Percentiles rank a stretch among this genome's conserved stretches.
Evolutionary conservation across 2,888 invertebrate genomes (phyloP).

Genomic region (Xanthia togata): DNA sequence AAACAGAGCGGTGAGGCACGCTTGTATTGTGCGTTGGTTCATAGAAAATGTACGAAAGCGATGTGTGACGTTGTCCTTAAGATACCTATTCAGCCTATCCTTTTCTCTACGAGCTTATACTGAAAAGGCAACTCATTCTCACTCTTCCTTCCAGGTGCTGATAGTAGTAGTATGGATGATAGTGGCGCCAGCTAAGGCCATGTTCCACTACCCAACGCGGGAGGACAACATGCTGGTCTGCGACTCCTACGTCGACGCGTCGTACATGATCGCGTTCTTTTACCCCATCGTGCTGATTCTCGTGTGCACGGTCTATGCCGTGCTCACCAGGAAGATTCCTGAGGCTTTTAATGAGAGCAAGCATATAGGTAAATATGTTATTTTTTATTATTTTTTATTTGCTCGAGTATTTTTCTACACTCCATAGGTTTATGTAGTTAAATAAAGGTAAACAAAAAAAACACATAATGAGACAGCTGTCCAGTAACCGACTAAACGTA

Average conservation of each 20-base stretch:
- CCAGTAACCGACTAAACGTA: too few relatives aligned
- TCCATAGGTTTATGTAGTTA: too few relatives aligned
- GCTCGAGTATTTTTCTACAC: background rate
- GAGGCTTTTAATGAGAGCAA: constrained; percentile 99
- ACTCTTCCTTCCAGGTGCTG: constrained; percentile 91
- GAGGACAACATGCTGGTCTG: constrained; percentile 98
- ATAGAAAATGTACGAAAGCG: background rate
- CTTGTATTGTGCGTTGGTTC: background rate
- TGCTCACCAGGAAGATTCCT: constrained; percentile 98
- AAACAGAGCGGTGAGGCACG: background rate
- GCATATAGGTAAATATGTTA: constrained; percentile 93
- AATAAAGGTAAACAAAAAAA: too few relatives aligned
- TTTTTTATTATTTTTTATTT: background rate
- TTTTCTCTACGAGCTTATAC: background rate
- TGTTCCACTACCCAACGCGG: constrained; percentile 97
- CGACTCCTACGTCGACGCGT: constrained; percentile 97
- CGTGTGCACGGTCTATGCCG: constrained; percentile 98
- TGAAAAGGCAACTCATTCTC: background rate
- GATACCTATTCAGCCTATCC: background rate
- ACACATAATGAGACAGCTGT: too few relatives aligned
- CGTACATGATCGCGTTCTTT: constrained; percentile 98
- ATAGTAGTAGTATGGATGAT: constrained; percentile 98
- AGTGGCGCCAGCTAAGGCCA: constrained; percentile 96
- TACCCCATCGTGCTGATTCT: constrained; percentile 97
- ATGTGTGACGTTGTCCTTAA: background rate